phyloP scores from a whole-genome alignment of 1,140 invertebrate species.

The Nymphalis io region DNA sequence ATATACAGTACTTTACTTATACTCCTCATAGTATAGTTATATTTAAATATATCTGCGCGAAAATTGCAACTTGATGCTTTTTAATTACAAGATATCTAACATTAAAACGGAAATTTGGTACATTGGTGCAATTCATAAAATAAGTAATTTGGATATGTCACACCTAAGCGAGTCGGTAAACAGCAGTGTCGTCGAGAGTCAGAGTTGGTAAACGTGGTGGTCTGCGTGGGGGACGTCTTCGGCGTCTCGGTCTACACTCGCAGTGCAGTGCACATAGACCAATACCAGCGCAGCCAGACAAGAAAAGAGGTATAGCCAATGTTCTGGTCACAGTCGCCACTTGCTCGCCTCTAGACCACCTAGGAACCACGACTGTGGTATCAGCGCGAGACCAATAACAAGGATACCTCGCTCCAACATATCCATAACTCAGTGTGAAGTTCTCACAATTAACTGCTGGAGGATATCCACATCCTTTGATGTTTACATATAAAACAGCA shows the following conservation, averaged over 20 bases:
- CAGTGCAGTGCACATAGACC: constrained; percentile 92
- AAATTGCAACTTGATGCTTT: constrained; percentile 13
- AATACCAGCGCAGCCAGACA: constrained; percentile 90
- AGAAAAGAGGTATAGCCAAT: constrained; percentile 89
- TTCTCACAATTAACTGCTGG: constrained; percentile 91
- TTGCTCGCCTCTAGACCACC: constrained; percentile 89
- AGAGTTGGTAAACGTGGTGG: constrained; percentile 67
- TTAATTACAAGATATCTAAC: constrained; percentile 20
- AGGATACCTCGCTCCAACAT: constrained; percentile 88
- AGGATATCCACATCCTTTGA: constrained; percentile 92
- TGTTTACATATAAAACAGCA: constrained; percentile 76
- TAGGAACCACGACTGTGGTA: constrained; percentile 88
- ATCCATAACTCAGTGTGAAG: constrained; percentile 88
- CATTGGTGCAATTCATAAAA: constrained; percentile 39
- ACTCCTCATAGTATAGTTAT: constrained; percentile 30
- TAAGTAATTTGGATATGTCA: constrained; percentile 44
- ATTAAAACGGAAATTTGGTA: constrained; percentile 35
- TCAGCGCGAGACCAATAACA: constrained; percentile 93
- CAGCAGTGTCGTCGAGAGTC: constrained; percentile 69
- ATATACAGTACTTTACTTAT: constrained; percentile 27
- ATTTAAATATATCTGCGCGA: constrained; percentile 22
- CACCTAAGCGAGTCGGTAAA: constrained; percentile 67
- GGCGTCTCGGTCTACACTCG: constrained; percentile 83
- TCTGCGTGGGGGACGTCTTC: constrained; percentile 68
- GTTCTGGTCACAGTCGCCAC: constrained; percentile 89